These are phyloP conservation scores for Lepisosteus oculatus DNA, from an alignment of 2,113 vertebrate species.

Conservation along the genomic window DNA sequence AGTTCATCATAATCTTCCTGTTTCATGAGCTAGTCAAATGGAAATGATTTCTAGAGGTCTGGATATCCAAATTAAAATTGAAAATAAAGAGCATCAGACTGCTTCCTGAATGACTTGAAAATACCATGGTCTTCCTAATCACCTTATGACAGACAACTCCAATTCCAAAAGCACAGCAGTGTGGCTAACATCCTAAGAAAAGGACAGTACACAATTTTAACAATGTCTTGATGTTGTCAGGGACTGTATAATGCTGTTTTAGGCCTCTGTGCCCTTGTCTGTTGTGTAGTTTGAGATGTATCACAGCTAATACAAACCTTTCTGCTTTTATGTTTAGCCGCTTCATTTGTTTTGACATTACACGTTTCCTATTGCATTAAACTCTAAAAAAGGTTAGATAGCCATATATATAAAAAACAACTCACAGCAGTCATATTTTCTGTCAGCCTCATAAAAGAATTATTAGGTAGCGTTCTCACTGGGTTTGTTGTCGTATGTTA, in stretches of 20 bases:
- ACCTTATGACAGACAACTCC: conserved; percentile 37
- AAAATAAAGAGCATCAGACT: conserved; percentile 26
- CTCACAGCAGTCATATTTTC: conserved; percentile 63
- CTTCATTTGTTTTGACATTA: conserved; percentile 55
- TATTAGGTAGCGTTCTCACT: conserved; percentile 61
- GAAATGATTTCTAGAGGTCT: conserved; percentile 4
- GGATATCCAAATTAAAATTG: conserved; percentile 16
- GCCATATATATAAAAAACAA: conserved; percentile 63
- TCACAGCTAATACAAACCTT: conserved; percentile 58
- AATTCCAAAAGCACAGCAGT: conserved; percentile 51
- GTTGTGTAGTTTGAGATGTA: conserved; percentile 70
- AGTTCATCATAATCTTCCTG: conserved; percentile 7
- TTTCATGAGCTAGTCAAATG: conserved; percentile 14
- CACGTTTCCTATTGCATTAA: conserved; percentile 32
- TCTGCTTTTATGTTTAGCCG: conserved; percentile 48
- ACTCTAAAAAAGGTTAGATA: conserved; percentile 59
- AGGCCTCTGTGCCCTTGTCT: conserved; percentile 70
- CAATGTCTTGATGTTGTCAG: conserved; percentile 66
- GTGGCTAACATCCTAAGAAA: conserved; percentile 51
- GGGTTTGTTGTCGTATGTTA: conserved; percentile 57
- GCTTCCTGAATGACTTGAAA: conserved; percentile 55
- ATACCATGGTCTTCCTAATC: conserved; percentile 46
- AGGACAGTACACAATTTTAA: conserved; percentile 36
- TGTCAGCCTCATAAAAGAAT: conserved; percentile 58
- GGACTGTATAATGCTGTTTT: conserved; percentile 67